Conservation (phyloP, 1,140 invertebrate genomes). For the Psix sp. region DNA sequence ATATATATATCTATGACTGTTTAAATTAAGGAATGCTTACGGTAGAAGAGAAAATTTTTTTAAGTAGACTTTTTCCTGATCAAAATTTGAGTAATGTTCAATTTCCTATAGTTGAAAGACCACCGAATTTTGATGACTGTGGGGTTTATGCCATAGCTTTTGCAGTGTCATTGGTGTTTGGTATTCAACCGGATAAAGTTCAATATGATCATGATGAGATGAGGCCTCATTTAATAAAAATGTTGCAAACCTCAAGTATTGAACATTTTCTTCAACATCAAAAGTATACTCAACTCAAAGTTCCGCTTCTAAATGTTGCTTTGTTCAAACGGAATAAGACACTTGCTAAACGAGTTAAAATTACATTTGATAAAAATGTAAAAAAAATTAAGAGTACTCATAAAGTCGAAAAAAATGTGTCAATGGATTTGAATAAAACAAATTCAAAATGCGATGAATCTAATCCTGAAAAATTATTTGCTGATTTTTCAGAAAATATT, state of each 20-base stretch:
- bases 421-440: too few species aligned
- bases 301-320: neutral
- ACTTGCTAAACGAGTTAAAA: neutral
- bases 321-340: neutral
- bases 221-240: conserved; percentile 1
- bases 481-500: too few species aligned
- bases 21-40: neutral
- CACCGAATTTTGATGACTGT: conserved; percentile 13
- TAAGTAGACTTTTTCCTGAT: conserved; percentile 8
- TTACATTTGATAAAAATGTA: conserved; percentile 3
- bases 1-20: conserved; percentile 8
- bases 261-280: conserved; percentile 18
- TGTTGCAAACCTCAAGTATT: conserved; percentile 5
- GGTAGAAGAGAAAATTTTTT: neutral
- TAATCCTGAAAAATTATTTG: too few species aligned
- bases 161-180: conserved; percentile 13
- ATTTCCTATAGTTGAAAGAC: conserved; percentile 13
- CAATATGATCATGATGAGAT: conserved; percentile 3
- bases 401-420: too few species aligned
- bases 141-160: conserved; percentile 15
- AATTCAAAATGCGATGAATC: too few species aligned
- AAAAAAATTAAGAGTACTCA: neutral
- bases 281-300: too few species aligned
- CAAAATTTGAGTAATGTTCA: neutral
- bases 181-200: conserved; percentile 15